Percentiles rank a stretch among this genome's conserved stretches.
Evolutionary conservation across 1,140 invertebrate genomes (phyloP).

Genomic region (Zaprionus ghesquierei): DNA sequence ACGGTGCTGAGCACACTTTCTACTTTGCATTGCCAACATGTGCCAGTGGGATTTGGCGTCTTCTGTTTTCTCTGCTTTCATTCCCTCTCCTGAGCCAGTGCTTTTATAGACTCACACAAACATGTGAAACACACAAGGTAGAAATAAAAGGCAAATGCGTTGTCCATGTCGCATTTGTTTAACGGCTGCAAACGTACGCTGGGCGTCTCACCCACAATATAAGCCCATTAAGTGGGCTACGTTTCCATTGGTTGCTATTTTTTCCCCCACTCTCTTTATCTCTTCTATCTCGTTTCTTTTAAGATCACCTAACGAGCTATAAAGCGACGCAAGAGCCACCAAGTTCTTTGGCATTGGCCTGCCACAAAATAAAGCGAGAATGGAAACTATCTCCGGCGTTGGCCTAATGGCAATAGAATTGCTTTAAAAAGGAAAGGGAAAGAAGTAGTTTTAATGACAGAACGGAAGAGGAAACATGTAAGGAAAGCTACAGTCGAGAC

Average conservation of each 20-base stretch:
- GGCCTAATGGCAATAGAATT: conserved; percentile 8
- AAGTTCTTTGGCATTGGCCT: conserved; percentile 1
- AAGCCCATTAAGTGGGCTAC: conserved; percentile 4
- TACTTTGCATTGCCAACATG: conserved; percentile 26
- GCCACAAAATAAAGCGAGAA: background rate
- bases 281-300: background rate
- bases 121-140: conserved; percentile 26
- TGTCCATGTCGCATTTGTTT: conserved; percentile 49
- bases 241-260: background rate
- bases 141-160: conserved; percentile 51
- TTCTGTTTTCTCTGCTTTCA: background rate
- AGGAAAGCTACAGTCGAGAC: no score
- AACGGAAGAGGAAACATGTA: no score
- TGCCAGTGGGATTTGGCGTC: conserved; percentile 20
- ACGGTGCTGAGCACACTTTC: background rate
- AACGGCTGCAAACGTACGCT: conserved; percentile 14
- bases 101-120: background rate
- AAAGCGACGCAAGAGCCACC: background rate
- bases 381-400: background rate
- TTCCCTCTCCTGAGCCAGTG: conserved; percentile 19
- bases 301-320: conserved; percentile 33
- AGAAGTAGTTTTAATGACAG: background rate
- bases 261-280: background rate
- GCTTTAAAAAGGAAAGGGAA: background rate
- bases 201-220: background rate